Evolutionary conservation across 2,888 invertebrate genomes (phyloP).

Genomic region (Drosophila vallismaia): DNA sequence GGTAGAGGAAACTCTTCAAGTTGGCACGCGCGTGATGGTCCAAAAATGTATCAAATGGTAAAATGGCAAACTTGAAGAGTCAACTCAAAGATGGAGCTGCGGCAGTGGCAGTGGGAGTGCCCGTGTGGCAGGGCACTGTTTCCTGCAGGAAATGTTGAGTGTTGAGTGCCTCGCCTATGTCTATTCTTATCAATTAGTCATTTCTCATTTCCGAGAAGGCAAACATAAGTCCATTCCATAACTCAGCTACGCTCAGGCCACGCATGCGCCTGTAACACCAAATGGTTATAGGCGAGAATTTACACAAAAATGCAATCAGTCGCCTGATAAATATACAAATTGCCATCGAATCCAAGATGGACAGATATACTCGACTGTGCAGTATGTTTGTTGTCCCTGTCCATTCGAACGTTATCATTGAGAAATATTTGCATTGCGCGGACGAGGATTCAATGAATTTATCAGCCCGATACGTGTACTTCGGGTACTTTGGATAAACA

Average conservation of each 20-base stretch:
- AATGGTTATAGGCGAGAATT: conserved; percentile 59
- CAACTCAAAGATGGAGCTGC: background rate
- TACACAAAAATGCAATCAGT: conserved; percentile 77
- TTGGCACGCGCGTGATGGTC: conserved; percentile 16
- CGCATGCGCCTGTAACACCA: conserved; percentile 22
- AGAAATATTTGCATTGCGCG: conserved; percentile 55
- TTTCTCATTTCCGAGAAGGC: conserved; percentile 62
- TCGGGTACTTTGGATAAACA: conserved; percentile 31
- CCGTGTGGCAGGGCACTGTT: conserved; percentile 4
- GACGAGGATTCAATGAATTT: conserved; percentile 61
- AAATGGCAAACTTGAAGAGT: conserved; percentile 8
- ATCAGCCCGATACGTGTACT: conserved; percentile 42
- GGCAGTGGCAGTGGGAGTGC: background rate
- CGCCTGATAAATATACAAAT: conserved; percentile 63
- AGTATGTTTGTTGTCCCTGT: conserved; percentile 11
- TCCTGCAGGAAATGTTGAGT: conserved; percentile 54
- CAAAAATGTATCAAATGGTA: conserved; percentile 14
- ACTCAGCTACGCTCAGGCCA: conserved; percentile 24
- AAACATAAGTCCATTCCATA: conserved; percentile 53
- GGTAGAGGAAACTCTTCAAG: conserved; percentile 10
- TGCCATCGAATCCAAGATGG: conserved; percentile 8
- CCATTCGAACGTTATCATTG: conserved; percentile 65
- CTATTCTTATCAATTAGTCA: conserved; percentile 67
- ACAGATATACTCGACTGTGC: conserved; percentile 5
- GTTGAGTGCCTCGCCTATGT: conserved; percentile 44